Evolutionary conservation across 37 sponge, comb jelly and placozoan species (phyloP).

Genomic region (Amphimedon queenslandica): DNA sequence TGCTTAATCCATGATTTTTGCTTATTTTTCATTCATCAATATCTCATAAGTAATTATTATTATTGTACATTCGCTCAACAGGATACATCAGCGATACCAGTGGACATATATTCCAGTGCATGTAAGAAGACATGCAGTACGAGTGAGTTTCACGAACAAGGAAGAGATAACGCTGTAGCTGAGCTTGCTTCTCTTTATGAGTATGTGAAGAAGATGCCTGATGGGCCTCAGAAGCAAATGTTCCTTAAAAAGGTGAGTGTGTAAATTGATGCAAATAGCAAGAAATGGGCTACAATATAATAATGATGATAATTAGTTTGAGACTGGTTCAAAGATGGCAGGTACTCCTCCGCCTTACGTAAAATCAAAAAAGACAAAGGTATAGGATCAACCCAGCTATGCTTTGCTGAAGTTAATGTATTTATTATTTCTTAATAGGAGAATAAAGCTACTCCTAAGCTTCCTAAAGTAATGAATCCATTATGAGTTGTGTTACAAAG

Average conservation of each 20-base stretch:
- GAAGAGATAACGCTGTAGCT: conserved; percentile 20
- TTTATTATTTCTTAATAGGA: not conserved
- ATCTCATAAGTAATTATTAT: conserved; percentile 3
- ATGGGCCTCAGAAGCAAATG: conserved; percentile 57
- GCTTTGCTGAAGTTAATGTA: not conserved
- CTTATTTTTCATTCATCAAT: conserved; percentile 3
- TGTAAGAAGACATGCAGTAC: conserved; percentile 17
- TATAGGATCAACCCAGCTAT: not conserved
- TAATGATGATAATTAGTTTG: conserved; percentile 58
- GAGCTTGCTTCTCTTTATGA: conserved; percentile 58
- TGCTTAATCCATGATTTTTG: not conserved
- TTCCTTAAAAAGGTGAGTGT: conserved; percentile 67
- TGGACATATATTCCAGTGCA: conserved; percentile 41
- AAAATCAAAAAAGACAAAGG: conserved; percentile 31
- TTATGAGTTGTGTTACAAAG: not conserved
- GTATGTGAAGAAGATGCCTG: conserved; percentile 60
- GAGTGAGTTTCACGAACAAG: conserved; percentile 35
- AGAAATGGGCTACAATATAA: not conserved
- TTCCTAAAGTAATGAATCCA: not conserved
- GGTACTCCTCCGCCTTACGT: conserved; percentile 16
- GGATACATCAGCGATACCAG: conserved; percentile 22
- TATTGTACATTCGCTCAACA: not conserved
- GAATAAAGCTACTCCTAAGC: conserved; percentile 3
- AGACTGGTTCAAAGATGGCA: conserved; percentile 23
- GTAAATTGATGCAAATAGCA: not conserved